phyloP scores from a whole-genome alignment of 2,888 invertebrate genomes.

The Cantharis rustica region DNA sequence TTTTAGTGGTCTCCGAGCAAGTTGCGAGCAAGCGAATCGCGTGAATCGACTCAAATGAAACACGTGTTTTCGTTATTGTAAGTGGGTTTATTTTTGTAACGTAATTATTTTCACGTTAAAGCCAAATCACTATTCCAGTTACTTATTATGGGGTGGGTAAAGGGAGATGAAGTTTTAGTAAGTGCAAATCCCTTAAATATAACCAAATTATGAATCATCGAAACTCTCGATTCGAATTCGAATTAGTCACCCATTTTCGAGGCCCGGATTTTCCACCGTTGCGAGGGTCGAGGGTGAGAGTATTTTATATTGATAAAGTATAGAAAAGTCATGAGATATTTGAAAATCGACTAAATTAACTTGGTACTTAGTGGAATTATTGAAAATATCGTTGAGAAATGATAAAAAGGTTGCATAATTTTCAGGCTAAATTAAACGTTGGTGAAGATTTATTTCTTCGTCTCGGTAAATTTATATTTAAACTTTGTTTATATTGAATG shows the following conservation, averaged over 20 bases:
- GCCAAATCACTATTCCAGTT: neutral
- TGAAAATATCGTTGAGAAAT: neutral
- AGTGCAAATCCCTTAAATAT: neutral
- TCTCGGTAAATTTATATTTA: neutral
- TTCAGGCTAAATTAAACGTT: neutral
- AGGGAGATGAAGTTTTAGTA: neutral
- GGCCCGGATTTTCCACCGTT: constrained; percentile 16
- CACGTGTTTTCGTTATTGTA: too few relatives aligned
- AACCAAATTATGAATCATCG: constrained; percentile 16
- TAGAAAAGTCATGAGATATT: constrained; percentile 4
- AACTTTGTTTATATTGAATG: neutral
- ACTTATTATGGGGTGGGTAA: neutral
- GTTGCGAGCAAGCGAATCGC: neutral
- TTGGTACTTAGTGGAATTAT: neutral
- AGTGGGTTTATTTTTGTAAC: neutral
- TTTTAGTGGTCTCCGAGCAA: neutral
- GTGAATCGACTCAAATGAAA: neutral
- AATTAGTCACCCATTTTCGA: constrained; percentile 23
- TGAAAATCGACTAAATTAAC: neutral
- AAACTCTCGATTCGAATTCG: constrained; percentile 4
- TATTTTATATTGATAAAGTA: constrained; percentile 23
- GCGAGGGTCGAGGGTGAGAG: neutral
- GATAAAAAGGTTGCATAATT: neutral
- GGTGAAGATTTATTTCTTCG: neutral
- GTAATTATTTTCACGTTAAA: neutral